phyloP scores from a whole-genome alignment of 2,888 invertebrate genomes.

The Rhorus exstirpatorius region DNA sequence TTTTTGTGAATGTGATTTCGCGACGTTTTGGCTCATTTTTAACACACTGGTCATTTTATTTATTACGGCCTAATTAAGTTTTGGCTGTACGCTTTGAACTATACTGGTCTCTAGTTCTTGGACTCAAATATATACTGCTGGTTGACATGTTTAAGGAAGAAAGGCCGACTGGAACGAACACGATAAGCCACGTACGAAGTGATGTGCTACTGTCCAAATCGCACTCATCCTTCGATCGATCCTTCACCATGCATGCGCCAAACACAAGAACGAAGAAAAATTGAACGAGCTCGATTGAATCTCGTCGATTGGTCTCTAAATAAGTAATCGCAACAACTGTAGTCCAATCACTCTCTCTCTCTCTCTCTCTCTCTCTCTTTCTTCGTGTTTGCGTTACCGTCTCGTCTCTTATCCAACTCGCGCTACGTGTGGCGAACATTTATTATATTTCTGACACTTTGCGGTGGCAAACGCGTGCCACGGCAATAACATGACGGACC shows the following conservation, averaged over 20 bases:
- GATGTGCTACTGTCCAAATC: conserved; percentile 26
- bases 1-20: no score
- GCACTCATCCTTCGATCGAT: conserved; percentile 39
- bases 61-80: no score
- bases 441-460: conserved; percentile 54
- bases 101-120: no score
- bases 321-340: conserved; percentile 48
- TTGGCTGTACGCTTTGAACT: no score
- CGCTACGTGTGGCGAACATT: conserved; percentile 57
- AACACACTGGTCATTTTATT: no score
- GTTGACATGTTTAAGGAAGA: background rate
- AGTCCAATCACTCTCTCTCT: background rate
- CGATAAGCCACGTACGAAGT: conserved; percentile 36
- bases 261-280: background rate
- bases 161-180: background rate
- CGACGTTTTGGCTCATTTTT: no score
- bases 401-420: conserved; percentile 10
- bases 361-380: conserved; percentile 20
- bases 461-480: conserved; percentile 31
- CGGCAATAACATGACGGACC: background rate
- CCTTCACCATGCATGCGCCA: no score
- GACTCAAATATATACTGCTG: background rate
- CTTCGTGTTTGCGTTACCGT: conserved; percentile 12
- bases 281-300: conserved; percentile 39
- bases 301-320: conserved; percentile 59